phyloP scores from a whole-genome alignment of 2,797 vertebrate species.

The Clarias pachynema region DNA sequence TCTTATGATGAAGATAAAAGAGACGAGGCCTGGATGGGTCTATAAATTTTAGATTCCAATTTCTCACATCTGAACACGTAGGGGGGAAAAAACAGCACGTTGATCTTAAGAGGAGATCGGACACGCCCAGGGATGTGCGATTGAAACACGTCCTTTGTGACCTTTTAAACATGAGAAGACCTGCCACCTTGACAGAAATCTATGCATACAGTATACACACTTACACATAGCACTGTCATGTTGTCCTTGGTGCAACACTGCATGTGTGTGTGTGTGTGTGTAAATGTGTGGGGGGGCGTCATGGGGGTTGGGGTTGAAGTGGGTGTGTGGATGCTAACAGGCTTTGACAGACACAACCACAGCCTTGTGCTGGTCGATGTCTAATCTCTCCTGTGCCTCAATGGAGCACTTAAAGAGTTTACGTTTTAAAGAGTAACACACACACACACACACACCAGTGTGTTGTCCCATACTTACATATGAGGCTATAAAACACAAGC shows the following conservation, averaged over 20 bases:
- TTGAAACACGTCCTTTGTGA: not conserved
- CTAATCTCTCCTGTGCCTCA: slow-evolving; percentile 26
- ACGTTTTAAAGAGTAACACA: not conserved
- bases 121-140: not conserved
- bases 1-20: not conserved
- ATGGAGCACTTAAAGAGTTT: slow-evolving; percentile 25
- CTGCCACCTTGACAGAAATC: slow-evolving; percentile 2
- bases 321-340: slow-evolving; percentile 15
- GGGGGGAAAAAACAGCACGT: not conserved
- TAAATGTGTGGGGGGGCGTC: not conserved
- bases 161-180: not conserved
- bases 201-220: not conserved
- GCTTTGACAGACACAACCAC: slow-evolving; percentile 40
- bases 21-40: not conserved
- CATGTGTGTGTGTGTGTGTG: not conserved
- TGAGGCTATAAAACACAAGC: not conserved
- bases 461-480: not conserved
- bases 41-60: not conserved
- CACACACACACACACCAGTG: not conserved
- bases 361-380: slow-evolving; percentile 35
- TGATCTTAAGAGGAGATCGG: too few species aligned
- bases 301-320: not conserved
- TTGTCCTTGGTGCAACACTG: slow-evolving; percentile 18
- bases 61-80: not conserved
- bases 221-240: slow-evolving; percentile 15